Evolutionary conservation across 2,113 vertebrate species (phyloP), one percentile per base, ranked within the genome.

Genomic region (Bombycilla garrulus): DNA sequence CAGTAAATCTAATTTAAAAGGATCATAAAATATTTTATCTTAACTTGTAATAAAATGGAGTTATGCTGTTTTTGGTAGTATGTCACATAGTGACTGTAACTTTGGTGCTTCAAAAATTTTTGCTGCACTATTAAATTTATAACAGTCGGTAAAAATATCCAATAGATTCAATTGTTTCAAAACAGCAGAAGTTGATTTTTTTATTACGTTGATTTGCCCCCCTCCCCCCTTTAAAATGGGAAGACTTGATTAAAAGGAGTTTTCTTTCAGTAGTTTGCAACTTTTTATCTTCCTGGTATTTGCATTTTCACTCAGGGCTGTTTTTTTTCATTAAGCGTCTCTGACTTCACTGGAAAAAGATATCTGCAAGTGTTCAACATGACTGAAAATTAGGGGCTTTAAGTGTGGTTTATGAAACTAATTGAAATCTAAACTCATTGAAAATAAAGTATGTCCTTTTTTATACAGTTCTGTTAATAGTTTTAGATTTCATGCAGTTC

Each of bases 151-250:
- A 58, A 51, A 42, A 84, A 65, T 83, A 77, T 22, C 7, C 2
- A 44, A 14, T 83, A 72, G 12, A 73, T 66, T 57, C 20, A 56
- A 20, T 71, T 73, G 23, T 77, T 89, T 69, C 0, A 13, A 47
- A 71, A 73, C 57, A 73, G 35, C 35, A 2, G 31, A 48, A 35
- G 23, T 50, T 73, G 10, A 42, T 24, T 44, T 31, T 22, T 72
- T 66, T 25, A 24, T n/a, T 1, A 45, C 47, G 50, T 61, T 57
- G 9, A 40, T 79, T 74, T 74, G 7, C 13, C 9, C 5, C 4
- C 2, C 2, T 2, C 4, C 0, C 0, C 0, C 5, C 3, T 2
- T 5, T 56, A 17, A 29, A 81, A 31, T 57, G 33, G 20, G 53
- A 84, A 69, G 21, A 36, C 16, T 56, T 64, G 26, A 42, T 62